A percentile compares a stretch with the other conserved stretches of the same genome.
Conservation (phyloP, 1,140 invertebrate species). For the Coptotermes formosanus region DNA sequence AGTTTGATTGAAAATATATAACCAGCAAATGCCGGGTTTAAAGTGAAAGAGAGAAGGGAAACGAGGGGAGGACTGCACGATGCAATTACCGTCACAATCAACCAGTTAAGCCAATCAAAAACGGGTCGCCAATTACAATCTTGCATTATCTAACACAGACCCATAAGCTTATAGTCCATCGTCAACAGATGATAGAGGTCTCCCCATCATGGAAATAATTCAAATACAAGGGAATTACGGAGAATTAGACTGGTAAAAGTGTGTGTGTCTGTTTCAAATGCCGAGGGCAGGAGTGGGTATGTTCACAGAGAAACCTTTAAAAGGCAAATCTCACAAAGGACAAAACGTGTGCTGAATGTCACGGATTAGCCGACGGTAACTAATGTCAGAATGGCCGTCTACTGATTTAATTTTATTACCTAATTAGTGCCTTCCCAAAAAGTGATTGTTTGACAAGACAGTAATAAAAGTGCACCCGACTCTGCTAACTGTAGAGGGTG, state of each 20-base stretch:
- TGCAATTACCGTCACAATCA: conserved; percentile 9
- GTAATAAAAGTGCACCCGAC: no score
- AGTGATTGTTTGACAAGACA: no score
- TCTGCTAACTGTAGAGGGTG: no score
- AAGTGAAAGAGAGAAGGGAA: background rate
- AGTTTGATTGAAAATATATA: conserved; percentile 18
- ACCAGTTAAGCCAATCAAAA: conserved; percentile 16
- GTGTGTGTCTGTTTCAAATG: background rate
- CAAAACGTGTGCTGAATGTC: background rate
- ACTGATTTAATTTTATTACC: no score
- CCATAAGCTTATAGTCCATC: background rate
- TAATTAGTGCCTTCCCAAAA: no score
- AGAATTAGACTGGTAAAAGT: background rate
- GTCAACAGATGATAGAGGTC: background rate
- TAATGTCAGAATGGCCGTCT: background rate
- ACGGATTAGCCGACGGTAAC: background rate
- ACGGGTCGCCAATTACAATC: conserved; percentile 10
- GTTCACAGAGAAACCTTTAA: conserved; percentile 9
- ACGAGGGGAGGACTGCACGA: background rate
- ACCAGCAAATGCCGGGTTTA: background rate
- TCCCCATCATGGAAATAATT: background rate
- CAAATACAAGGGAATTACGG: background rate
- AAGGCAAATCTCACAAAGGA: background rate
- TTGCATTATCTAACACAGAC: background rate
- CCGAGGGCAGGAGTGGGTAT: background rate